Conservation (phyloP, 2,113 vertebrate genomes). For the Chamaetylas fuelleborni region DNA sequence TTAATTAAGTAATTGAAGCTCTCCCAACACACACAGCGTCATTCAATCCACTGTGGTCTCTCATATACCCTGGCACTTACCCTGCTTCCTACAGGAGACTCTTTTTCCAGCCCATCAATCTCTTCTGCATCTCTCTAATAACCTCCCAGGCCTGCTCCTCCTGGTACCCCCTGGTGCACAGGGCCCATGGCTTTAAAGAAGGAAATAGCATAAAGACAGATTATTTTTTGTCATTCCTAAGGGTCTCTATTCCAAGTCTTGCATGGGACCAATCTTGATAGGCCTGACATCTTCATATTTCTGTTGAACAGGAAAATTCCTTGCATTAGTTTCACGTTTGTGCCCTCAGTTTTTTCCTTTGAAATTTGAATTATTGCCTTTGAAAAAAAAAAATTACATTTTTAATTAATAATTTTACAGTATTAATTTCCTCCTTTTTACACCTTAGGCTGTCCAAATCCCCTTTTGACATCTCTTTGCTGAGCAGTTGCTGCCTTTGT, state of each 20-base stretch:
- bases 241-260: not conserved
- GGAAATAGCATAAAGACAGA: not conserved
- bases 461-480: not conserved
- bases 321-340: not conserved
- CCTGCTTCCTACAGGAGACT: not conserved
- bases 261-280: not conserved
- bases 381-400: not conserved
- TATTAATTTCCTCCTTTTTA: not conserved
- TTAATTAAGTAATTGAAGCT: conserved; percentile 71
- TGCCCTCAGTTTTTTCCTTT: not conserved
- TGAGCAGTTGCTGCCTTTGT: not conserved
- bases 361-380: not conserved
- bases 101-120: conserved; percentile 24
- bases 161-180: not conserved
- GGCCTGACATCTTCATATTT: not conserved
- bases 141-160: conserved; percentile 1
- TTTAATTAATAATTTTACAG: not conserved
- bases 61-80: not conserved
- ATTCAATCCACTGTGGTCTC: conserved; percentile 43
- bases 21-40: conserved; percentile 45
- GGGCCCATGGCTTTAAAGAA: not conserved
- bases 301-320: not conserved
- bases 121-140: conserved; percentile 8
- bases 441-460: not conserved
- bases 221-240: not conserved